Conservation (phyloP, 2,888 invertebrate genomes). For the Nasonia oneida region DNA sequence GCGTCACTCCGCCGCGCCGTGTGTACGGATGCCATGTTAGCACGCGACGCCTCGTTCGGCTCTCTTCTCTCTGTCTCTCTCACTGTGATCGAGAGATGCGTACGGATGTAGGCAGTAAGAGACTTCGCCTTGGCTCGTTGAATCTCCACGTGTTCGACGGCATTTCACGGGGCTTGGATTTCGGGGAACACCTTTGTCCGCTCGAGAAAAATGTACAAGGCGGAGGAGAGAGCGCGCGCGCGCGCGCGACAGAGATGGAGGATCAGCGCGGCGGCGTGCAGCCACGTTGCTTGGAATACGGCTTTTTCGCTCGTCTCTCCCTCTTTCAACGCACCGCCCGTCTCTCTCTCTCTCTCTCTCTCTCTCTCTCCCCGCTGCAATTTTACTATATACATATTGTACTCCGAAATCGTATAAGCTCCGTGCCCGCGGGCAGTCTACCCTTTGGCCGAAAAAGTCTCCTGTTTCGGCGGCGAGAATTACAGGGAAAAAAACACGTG, state of each 20-base stretch:
- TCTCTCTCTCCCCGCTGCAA: neutral
- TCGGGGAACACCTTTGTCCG: neutral
- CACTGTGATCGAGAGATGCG: neutral
- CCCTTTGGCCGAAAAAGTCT: neutral
- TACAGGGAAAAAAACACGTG: conserved; percentile 45
- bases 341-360: neutral
- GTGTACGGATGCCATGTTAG: conserved; percentile 60
- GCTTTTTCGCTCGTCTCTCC: conserved; percentile 48
- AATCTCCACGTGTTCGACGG: too few relatives aligned
- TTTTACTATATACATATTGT: neutral
- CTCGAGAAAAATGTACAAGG: neutral
- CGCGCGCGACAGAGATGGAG: conserved; percentile 21
- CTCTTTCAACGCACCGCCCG: neutral
- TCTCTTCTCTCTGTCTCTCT: neutral
- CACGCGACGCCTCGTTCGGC: conserved; percentile 30
- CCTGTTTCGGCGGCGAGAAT: neutral
- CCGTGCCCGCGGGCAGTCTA: neutral
- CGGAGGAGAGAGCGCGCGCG: conserved; percentile 11
- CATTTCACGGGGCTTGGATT: neutral
- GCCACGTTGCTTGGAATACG: conserved; percentile 61
- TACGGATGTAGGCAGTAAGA: too few relatives aligned
- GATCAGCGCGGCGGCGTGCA: conserved; percentile 6
- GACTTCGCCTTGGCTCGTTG: neutral
- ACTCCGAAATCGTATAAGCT: neutral
- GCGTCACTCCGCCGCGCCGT: conserved; percentile 54